Conservation (phyloP, 2,888 invertebrate genomes). For the Lasioglossum villosulum region DNA sequence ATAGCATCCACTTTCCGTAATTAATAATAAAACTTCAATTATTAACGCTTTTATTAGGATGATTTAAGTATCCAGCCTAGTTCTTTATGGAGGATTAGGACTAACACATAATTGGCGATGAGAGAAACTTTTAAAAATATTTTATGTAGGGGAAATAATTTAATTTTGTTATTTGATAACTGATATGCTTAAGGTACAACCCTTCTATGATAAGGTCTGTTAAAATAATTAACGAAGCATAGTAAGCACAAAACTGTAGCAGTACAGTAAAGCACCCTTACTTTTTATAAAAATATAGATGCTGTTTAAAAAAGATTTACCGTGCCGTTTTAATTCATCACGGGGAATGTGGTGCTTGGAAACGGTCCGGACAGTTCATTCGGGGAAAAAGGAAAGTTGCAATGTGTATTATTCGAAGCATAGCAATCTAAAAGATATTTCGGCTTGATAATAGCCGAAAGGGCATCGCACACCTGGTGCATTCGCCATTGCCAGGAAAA, state of each 20-base stretch:
- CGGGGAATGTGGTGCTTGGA: background rate
- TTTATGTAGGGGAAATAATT: too few relatives aligned
- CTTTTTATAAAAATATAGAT: background rate
- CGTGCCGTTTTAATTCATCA: background rate
- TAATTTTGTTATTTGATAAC: too few relatives aligned
- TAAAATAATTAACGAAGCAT: background rate
- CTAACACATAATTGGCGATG: too few relatives aligned
- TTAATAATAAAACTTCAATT: too few relatives aligned
- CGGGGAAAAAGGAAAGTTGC: background rate
- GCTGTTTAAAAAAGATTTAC: background rate
- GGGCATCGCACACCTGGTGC: constrained; percentile 72
- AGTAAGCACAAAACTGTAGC: background rate
- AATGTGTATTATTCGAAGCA: constrained; percentile 1
- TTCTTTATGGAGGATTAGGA: background rate
- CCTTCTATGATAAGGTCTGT: background rate
- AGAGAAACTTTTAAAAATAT: too few relatives aligned
- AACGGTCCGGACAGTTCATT: background rate
- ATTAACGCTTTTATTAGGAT: background rate
- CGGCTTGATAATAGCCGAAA: constrained; percentile 42
- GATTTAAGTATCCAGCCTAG: background rate
- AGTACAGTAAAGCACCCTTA: background rate
- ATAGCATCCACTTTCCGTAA: too few relatives aligned
- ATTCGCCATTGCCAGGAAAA: constrained; percentile 73
- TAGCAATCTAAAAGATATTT: constrained; percentile 30
- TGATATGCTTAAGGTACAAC: too few relatives aligned